Conservation (phyloP, 1,140 invertebrate genomes). For the Apocrypta bakeri region DNA sequence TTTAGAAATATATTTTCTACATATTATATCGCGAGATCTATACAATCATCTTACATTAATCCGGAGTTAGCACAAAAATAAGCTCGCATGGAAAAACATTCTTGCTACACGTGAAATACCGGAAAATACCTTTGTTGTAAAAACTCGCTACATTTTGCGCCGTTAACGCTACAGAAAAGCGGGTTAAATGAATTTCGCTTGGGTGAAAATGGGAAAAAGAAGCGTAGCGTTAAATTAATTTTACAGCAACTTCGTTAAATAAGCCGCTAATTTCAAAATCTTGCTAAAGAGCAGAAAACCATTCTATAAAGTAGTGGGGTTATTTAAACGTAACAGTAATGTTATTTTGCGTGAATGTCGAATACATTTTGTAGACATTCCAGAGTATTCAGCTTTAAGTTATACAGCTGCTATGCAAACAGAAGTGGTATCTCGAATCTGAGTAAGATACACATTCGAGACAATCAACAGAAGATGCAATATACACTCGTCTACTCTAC, state of each 20-base stretch:
- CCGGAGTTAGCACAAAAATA: background rate
- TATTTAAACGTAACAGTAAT: too few relatives aligned
- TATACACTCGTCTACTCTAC: background rate
- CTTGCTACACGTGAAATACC: background rate
- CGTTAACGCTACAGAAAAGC: too few relatives aligned
- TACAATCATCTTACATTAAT: background rate
- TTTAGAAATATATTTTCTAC: background rate
- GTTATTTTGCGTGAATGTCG: too few relatives aligned
- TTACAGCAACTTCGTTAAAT: too few relatives aligned
- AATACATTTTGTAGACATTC: too few relatives aligned
- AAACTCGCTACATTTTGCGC: too few relatives aligned
- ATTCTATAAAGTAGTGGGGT: too few relatives aligned
- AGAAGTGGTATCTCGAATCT: background rate
- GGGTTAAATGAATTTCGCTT: too few relatives aligned
- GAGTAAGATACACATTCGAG: background rate
- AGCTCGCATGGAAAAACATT: background rate
- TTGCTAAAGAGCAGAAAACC: too few relatives aligned
- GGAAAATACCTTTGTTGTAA: slow-evolving; percentile 1
- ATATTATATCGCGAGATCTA: background rate
- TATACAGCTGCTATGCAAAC: background rate
- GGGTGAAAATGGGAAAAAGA: too few relatives aligned
- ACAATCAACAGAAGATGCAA: background rate
- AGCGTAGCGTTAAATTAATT: too few relatives aligned
- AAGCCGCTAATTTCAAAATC: too few relatives aligned
- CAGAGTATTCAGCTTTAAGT: background rate